These are phyloP conservation scores for Spodoptera frugiperda DNA, from an alignment of 1,140 invertebrate genomes.

Conservation along the genomic window DNA sequence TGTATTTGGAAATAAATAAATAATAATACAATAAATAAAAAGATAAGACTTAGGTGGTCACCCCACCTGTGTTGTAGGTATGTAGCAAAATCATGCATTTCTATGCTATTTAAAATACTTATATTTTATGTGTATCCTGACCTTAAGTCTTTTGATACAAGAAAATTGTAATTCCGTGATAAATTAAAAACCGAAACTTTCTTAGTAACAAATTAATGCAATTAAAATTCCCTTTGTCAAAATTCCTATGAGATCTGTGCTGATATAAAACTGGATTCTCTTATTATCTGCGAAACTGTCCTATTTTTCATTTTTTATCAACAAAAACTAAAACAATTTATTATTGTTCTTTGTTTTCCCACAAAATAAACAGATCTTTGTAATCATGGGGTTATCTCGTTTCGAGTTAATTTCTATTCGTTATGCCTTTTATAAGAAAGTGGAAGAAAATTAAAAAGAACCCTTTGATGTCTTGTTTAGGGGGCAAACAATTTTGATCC, in stretches of 20 bases:
- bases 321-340: neutral
- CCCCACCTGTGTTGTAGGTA: too few relatives aligned
- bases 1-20: too few relatives aligned
- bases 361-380: slow-evolving; percentile 30
- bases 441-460: slow-evolving; percentile 1
- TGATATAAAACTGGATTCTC: too few relatives aligned
- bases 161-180: too few relatives aligned
- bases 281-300: neutral
- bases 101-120: too few relatives aligned
- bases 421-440: slow-evolving; percentile 11
- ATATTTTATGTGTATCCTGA: too few relatives aligned
- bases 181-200: neutral
- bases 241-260: too few relatives aligned
- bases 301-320: neutral
- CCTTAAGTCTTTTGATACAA: too few relatives aligned
- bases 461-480: slow-evolving; percentile 24
- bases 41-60: too few relatives aligned
- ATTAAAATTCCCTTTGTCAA: neutral
- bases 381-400: slow-evolving; percentile 12
- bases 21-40: too few relatives aligned
- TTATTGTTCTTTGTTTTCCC: neutral
- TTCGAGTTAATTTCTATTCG: slow-evolving; percentile 21
- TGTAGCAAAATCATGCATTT: too few relatives aligned
- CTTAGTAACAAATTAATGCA: neutral
- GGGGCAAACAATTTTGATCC: neutral